Evolutionary conservation across 1,140 invertebrate species (phyloP).

Genomic region (Calephelis nemesis): DNA sequence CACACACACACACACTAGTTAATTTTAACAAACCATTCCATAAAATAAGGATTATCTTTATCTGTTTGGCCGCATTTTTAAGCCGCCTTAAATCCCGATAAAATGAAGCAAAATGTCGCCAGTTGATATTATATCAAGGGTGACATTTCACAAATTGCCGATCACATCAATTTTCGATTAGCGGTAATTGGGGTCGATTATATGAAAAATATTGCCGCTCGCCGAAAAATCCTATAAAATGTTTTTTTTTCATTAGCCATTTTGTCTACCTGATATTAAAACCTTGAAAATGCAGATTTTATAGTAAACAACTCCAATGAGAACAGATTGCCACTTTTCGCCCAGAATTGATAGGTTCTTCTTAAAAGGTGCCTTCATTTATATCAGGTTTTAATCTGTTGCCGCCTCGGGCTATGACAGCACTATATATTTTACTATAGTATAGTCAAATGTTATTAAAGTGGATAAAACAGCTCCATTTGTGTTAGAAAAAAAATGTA

Average conservation of each 20-base stretch:
- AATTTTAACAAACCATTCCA: background rate
- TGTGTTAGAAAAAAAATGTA: too few species aligned
- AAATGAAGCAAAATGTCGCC: constrained; percentile 56
- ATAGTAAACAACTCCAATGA: too few species aligned
- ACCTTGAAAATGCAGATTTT: too few species aligned
- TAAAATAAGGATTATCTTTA: constrained; percentile 14
- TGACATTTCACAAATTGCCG: constrained; percentile 73
- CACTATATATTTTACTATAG: too few species aligned
- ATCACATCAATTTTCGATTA: constrained; percentile 76
- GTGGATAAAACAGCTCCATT: too few species aligned
- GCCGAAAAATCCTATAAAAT: background rate
- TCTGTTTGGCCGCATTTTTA: constrained; percentile 22
- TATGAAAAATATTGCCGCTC: constrained; percentile 34
- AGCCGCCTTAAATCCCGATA: constrained; percentile 37
- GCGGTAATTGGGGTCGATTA: constrained; percentile 56
- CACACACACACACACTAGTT: too few species aligned
- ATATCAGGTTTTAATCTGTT: too few species aligned
- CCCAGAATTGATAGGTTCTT: too few species aligned
- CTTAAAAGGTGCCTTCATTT: too few species aligned
- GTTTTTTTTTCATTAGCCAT: background rate
- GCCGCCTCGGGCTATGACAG: too few species aligned
- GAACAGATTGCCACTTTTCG: too few species aligned
- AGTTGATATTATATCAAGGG: constrained; percentile 61
- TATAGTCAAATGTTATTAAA: too few species aligned
- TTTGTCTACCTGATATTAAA: background rate